Evolutionary conservation across 2,888 invertebrate species (phyloP).

Genomic region (Disparrhopalites patrizii): DNA sequence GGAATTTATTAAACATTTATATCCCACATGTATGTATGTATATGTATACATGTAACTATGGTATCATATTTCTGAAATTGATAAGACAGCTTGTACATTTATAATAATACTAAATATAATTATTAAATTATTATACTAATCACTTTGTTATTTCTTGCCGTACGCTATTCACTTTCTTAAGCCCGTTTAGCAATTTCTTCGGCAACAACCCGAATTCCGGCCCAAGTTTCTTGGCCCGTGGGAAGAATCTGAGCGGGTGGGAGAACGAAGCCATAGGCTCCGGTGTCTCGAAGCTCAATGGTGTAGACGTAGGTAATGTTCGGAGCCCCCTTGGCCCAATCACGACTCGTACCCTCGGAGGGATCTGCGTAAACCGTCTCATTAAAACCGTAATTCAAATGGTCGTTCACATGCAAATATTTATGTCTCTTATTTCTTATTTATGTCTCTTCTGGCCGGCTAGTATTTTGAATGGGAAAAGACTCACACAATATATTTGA

Average conservation of each 20-base stretch:
- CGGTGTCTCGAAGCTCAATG: constrained; percentile 54
- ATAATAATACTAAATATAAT: no score
- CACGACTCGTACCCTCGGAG: constrained; percentile 43
- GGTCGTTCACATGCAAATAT: no score
- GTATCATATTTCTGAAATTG: no score
- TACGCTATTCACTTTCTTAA: background rate
- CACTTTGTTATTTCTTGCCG: background rate
- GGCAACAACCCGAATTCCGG: constrained; percentile 44
- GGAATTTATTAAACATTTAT: no score
- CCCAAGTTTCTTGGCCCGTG: constrained; percentile 43
- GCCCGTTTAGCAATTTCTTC: constrained; percentile 2
- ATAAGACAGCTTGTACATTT: no score
- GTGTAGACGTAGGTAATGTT: constrained; percentile 51
- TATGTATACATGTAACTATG: no score
- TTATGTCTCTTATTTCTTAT: no score
- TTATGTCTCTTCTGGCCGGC: no score
- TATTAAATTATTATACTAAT: background rate
- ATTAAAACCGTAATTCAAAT: no score
- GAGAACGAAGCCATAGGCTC: constrained; percentile 53
- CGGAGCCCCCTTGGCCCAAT: constrained; percentile 47
- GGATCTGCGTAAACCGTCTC: no score
- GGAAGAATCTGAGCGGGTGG: constrained; percentile 52
- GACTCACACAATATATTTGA: constrained; percentile 45
- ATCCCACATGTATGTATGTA: no score
- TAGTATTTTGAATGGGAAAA: background rate